Conservation (phyloP, 2,888 invertebrate genomes). For the Apomyelois bistriatella region DNA sequence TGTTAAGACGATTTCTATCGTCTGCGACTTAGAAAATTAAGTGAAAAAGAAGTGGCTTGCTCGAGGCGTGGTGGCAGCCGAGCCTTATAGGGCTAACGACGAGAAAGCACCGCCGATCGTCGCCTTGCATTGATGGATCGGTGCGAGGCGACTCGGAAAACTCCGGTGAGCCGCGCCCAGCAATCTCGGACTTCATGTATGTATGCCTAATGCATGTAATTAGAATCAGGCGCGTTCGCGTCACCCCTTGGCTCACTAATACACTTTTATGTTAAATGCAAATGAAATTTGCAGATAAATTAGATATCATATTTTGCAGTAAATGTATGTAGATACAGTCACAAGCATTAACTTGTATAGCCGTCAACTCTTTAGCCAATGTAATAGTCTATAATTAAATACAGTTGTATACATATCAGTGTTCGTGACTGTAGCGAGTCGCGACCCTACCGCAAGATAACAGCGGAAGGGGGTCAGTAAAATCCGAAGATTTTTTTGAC, state of each 20-base stretch:
- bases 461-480: slow-evolving; percentile 45
- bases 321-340: too few relatives aligned
- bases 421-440: too few relatives aligned
- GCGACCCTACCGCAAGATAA: too few relatives aligned
- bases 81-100: slow-evolving; percentile 78
- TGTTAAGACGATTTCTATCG: slow-evolving; percentile 73
- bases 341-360: too few relatives aligned
- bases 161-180: slow-evolving; percentile 25
- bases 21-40: slow-evolving; percentile 72
- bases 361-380: too few relatives aligned
- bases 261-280: slow-evolving; percentile 24
- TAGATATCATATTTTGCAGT: slow-evolving; percentile 45
- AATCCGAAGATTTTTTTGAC: too few relatives aligned
- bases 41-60: slow-evolving; percentile 73
- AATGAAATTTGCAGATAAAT: slow-evolving; percentile 22
- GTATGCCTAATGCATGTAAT: not conserved
- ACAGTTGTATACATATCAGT: too few relatives aligned
- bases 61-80: slow-evolving; percentile 68
- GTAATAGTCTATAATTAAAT: too few relatives aligned
- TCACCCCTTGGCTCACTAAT: slow-evolving; percentile 18
- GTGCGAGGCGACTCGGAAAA: slow-evolving; percentile 30
- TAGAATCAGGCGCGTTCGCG: slow-evolving; percentile 7
- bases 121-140: slow-evolving; percentile 71
- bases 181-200: not conserved
- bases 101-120: slow-evolving; percentile 74